phyloP scores from a whole-genome alignment of 1,140 invertebrate species.

The Aethina tumida region DNA sequence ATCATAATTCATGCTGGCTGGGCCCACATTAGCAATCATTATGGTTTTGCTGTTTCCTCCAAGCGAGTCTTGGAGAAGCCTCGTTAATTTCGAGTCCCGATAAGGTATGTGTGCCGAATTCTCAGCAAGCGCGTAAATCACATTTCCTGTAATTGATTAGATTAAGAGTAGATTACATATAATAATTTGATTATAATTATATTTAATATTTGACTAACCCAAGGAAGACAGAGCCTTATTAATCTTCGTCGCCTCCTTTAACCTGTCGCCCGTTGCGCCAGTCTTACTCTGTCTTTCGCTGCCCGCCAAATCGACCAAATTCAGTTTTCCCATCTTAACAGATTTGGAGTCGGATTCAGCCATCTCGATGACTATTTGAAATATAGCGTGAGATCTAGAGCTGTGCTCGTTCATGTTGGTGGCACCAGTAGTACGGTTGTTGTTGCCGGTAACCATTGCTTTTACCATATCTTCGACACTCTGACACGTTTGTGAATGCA shows the following conservation, averaged over 20 bases:
- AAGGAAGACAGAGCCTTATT: slow-evolving; percentile 89
- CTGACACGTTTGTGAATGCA: slow-evolving; percentile 84
- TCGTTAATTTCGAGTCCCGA: slow-evolving; percentile 87
- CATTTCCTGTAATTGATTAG: slow-evolving; percentile 60
- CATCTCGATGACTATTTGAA: slow-evolving; percentile 96
- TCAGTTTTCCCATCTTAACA: slow-evolving; percentile 59
- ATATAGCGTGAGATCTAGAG: slow-evolving; percentile 95
- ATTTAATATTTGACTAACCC: slow-evolving; percentile 42
- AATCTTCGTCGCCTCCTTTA: slow-evolving; percentile 93
- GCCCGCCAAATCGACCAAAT: slow-evolving; percentile 65
- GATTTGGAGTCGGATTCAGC: slow-evolving; percentile 61
- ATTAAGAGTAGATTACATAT: background rate
- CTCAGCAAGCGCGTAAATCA: slow-evolving; percentile 88
- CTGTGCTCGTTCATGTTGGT: slow-evolving; percentile 99
- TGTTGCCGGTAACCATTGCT: slow-evolving; percentile 82
- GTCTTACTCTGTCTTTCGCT: slow-evolving; percentile 91
- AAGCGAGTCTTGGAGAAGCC: slow-evolving; percentile 85
- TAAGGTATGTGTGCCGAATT: slow-evolving; percentile 85
- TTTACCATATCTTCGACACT: slow-evolving; percentile 83
- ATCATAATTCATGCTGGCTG: slow-evolving; percentile 92
- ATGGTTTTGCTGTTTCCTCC: slow-evolving; percentile 95
- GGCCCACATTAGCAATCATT: slow-evolving; percentile 95
- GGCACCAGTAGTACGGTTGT: slow-evolving; percentile 80
- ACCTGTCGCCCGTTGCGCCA: slow-evolving; percentile 75
- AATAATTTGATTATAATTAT: background rate